Base-by-base conservation (phyloP, 2,797 vertebrate genomes). In the Tauraco hartlaubi region DNA sequence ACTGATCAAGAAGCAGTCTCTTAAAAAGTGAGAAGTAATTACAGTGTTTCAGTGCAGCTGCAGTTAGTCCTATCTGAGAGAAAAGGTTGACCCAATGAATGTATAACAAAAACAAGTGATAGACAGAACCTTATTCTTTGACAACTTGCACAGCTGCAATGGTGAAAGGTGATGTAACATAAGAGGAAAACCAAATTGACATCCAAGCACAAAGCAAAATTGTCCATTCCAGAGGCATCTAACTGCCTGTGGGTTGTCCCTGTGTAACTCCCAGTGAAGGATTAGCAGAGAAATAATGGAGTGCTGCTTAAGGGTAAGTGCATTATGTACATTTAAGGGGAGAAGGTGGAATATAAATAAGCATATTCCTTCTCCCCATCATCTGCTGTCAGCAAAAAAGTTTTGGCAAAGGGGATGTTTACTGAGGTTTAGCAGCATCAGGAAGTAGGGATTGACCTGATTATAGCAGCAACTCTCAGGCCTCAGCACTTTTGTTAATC, bases 401-500 rank as follows among this genome's bases (percentile, higher is more conserved):
- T 95, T 90, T 74, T 85, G 68, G 56, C 56, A 54, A 74, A 89
- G 71, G 21, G 20, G 3, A 61, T 62, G 26, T 85, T 95, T 88
- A 51, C 39, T 69, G 51, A 59, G 46, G 92, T 91, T 85, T 84
- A 95, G 17, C 73, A 82, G 49, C 74, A 81, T 51, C 48, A 69
- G 52, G 66, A 86, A 78, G 35, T 28, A 93, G 17, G 51, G 52
- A 39, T 15, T 91, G 90, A 97, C 85, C 61, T 78, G 77, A 86
- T 93, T 93, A 78, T 17, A 91, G 44, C 11, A 52, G 61, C 49
- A 86, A 9, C n/a, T 85, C 26, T 62, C 35, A 72, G 82, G 17
- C 54, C 58, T 95, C 90, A 85, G 76, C 85, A 72, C 29, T 95
- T 95, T 48, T 72, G 18, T 64, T 95, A 94, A 88, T 90, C 72